Percentiles rank a stretch among this genome's conserved stretches.
Conservation (phyloP, 2,797 vertebrate species). For the Labroides dimidiatus region DNA sequence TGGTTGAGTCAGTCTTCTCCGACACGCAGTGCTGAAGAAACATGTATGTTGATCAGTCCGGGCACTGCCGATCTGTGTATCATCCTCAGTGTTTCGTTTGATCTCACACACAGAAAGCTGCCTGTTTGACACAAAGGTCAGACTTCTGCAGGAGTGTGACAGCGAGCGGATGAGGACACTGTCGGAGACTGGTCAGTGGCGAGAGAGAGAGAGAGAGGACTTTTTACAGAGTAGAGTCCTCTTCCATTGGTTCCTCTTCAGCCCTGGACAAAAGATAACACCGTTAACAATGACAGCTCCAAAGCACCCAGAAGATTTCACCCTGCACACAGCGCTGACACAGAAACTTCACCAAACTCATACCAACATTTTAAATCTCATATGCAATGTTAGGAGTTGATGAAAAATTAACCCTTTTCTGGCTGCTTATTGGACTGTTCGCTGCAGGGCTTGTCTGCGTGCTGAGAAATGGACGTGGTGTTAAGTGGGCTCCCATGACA, state of each 20-base stretch:
- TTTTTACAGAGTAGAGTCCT: conserved; percentile 94
- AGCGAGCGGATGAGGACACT: conserved; percentile 83
- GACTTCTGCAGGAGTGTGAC: conserved; percentile 65
- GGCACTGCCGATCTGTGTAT: conserved; percentile 45
- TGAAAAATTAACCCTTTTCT: too few species aligned
- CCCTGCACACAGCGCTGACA: too few species aligned
- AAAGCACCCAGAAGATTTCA: too few species aligned
- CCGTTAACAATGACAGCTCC: not conserved
- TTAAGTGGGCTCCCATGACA: too few species aligned
- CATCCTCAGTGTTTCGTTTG: conserved; percentile 38
- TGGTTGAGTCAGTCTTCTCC: conserved; percentile 22
- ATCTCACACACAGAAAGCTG: conserved; percentile 63
- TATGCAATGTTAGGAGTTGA: too few species aligned
- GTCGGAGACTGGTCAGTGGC: conserved; percentile 81
- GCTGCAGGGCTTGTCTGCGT: too few species aligned
- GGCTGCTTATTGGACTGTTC: too few species aligned
- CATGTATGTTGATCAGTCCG: conserved; percentile 35
- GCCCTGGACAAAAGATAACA: conserved; percentile 76
- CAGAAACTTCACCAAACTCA: too few species aligned
- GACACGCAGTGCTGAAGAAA: conserved; percentile 45
- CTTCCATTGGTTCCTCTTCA: conserved; percentile 97
- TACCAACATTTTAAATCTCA: too few species aligned
- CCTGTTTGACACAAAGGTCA: conserved; percentile 68
- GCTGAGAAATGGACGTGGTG: too few species aligned
- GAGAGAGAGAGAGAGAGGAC: conserved; percentile 63